Base-by-base conservation (phyloP, 1,140 invertebrate genomes). In the Zaprionus davidi region DNA sequence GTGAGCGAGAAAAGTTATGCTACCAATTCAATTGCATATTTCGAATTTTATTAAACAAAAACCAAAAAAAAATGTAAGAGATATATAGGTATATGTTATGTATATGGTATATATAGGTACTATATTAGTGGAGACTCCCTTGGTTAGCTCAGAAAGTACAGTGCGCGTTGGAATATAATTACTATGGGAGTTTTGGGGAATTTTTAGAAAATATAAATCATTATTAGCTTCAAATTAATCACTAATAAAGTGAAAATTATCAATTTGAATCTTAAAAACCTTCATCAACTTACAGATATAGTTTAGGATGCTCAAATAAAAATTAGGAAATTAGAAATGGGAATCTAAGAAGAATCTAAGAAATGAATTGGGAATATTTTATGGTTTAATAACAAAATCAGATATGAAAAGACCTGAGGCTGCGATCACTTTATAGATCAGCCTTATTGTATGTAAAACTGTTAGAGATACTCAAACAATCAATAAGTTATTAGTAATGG, bases 1-100 rank as follows among this genome's bases (percentile, higher is more conserved):
- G 13, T 72, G 55, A 17, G 36, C 63, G 38, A 36, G 11, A 73
- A 76, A 72, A 62, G 74, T 76, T 56, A 59, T 34, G 60, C 59
- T 53, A 60, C 73, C 17, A 17, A 24, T 36, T 53, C n/a, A 20
- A 36, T 9, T 51, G 41, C 13, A 53, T 6, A 57, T 55, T 26
- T 28, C 17, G 20, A 65, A 41, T 15, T 56, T 49, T 58, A 9
- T 58, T 56, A 22, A 56, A 24, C 46, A 24, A 51, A 51, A 51
- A 22, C 20, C n/a, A 17, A 49, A 22, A 46, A 49, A 24, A 49
- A 22, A 22, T 49, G 1, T 12, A 51, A 5, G 46, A 51, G 11
- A 24, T 51, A 49, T 49, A 51, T 51, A 49, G n/a, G n/a, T 44
- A 44, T 17, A 46, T 17, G 2, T 20, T 46, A 11, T 57, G 13